phyloP scores from a whole-genome alignment of 2,888 invertebrate species.

The Rhopalosiphum nymphaeae region DNA sequence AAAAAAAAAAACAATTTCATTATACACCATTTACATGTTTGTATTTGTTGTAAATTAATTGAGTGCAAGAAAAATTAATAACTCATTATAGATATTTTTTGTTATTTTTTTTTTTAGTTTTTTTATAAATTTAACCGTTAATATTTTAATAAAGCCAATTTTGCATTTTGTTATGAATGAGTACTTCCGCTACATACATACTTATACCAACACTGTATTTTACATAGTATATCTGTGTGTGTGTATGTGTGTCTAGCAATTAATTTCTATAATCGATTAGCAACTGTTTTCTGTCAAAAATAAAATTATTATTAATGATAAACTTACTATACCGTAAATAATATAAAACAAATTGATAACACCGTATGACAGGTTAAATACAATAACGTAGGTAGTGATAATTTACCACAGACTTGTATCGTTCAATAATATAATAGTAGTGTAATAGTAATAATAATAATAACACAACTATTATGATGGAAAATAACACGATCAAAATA shows the following conservation, averaged over 20 bases:
- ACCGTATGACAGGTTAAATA: background rate
- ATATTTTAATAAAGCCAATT: background rate
- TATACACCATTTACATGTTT: background rate
- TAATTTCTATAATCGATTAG: conserved; percentile 17
- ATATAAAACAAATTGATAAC: background rate
- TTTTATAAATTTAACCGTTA: background rate
- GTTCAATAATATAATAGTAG: background rate
- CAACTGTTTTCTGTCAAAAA: conserved; percentile 18
- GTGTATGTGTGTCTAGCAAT: background rate
- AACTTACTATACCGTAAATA: background rate
- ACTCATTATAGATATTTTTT: background rate
- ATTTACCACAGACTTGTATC: background rate
- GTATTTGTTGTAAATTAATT: background rate
- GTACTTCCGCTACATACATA: background rate
- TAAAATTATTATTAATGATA: conserved; percentile 18
- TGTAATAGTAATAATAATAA: background rate
- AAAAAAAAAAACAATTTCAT: background rate
- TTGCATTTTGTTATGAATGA: background rate
- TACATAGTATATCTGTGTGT: background rate
- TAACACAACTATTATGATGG: background rate
- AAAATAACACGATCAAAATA: background rate
- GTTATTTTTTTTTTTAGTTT: background rate
- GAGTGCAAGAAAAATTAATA: background rate
- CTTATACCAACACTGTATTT: background rate
- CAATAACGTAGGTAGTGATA: background rate